Evolutionary conservation across 2,113 vertebrate species (phyloP).

Genomic region (Ascaphus truei): DNA sequence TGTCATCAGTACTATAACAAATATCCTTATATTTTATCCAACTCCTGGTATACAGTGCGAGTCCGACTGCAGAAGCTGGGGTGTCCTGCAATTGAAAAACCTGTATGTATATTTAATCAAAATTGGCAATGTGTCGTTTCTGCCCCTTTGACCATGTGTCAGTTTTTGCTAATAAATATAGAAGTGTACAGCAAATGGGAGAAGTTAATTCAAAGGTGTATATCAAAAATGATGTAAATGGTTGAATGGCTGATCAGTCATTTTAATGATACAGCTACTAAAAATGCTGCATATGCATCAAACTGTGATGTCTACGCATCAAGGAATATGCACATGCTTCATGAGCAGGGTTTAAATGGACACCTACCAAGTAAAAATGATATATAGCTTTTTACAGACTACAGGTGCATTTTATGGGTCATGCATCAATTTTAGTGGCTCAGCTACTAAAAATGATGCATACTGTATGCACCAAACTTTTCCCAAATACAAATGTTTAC

Average conservation of each 20-base stretch:
- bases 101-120: not conserved
- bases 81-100: not conserved
- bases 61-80: no score
- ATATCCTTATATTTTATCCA: no score
- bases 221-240: slow-evolving; percentile 4
- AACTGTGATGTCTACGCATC: not conserved
- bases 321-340: slow-evolving; percentile 1
- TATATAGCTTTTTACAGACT: slow-evolving; percentile 18
- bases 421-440: slow-evolving; percentile 30
- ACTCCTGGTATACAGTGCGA: no score
- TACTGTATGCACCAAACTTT: slow-evolving; percentile 29
- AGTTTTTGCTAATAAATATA: no score
- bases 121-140: not conserved
- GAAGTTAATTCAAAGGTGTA: not conserved
- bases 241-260: slow-evolving; percentile 11
- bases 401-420: slow-evolving; percentile 27
- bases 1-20: no score
- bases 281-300: slow-evolving; percentile 7
- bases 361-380: slow-evolving; percentile 27
- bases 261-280: slow-evolving; percentile 4
- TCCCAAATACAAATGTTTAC: slow-evolving; percentile 9
- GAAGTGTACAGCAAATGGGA: not conserved
- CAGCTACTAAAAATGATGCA: slow-evolving; percentile 32
- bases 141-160: no score
- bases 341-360: slow-evolving; percentile 1